Evolutionary conservation across 2,888 invertebrate species (phyloP), one percentile per base, ranked within the genome.

Genomic region (Latheticus oryzae): DNA sequence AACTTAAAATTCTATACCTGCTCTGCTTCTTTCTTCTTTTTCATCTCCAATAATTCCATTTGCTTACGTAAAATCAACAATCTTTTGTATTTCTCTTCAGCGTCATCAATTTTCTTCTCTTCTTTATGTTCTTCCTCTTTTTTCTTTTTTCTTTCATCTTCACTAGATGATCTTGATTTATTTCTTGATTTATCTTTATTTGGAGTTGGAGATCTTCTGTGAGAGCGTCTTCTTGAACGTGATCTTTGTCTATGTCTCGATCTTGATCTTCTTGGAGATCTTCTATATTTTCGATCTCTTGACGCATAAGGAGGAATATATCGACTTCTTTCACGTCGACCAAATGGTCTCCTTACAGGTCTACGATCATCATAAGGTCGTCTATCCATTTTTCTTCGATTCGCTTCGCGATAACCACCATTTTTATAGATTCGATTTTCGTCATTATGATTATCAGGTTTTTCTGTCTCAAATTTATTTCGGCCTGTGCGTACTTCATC

Each of bases 31-130:
- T 83, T 82, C 52, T 82, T 81, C 64, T 82, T 84, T 61, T 84
- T 83, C 65, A 82, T 79, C 64, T 83, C 84, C 40, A 83, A 79
- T 60, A 82, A 74, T 55, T 85, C 84, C 80, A 85, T 85, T 63
- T 86, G 85, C 65, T 85, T 84, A 63, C 84, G 84, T 30, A 85
- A 72, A 61, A 84, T 71, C 60, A 82, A 69, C 9, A 83, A 72
- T 15, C 83, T 72, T 51, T 68, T 73, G 45, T 71, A 73, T 52
- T 73, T 73, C 37, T 73, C 73, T 51, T 78, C 78, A 0, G 75
- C 73, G 8, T 76, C 76, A 5, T 69, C 75, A 5, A 67, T 47
- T 58, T 69, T 71, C 54, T 71, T 67, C 1, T 66, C 23, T 61
- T 57, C 37, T 53, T 3, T 8, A 62, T 40, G 53, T 4, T 21